Percentiles rank a stretch among this genome's conserved stretches.
phyloP scores from a whole-genome alignment of 2,113 vertebrate species.

The Felis chaus region DNA sequence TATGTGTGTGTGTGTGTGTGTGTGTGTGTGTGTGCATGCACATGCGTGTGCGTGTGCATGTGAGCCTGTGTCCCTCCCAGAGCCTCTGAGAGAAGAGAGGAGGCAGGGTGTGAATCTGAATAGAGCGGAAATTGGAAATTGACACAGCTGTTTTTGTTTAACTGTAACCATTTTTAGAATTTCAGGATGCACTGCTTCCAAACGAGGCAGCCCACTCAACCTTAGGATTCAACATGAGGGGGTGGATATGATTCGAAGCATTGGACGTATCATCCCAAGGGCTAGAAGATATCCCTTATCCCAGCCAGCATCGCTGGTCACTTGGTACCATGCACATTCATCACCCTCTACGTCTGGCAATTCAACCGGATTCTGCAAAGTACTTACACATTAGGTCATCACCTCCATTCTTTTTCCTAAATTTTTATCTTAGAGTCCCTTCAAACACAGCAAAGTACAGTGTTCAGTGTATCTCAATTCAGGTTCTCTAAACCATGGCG shows the following conservation, averaged over 20 bases:
- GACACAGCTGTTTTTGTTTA: constrained; percentile 66
- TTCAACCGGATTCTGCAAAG: background rate
- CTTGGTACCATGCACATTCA: fast-evolving
- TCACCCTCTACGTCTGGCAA: background rate
- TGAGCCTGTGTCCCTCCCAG: background rate
- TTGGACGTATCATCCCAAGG: background rate
- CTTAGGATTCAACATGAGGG: background rate
- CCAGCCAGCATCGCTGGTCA: background rate
- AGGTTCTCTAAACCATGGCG: background rate
- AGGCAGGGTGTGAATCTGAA: constrained; percentile 68
- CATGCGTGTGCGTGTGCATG: fast-evolving
- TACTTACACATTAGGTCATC: background rate
- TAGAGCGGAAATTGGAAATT: constrained; percentile 66
- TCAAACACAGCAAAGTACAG: background rate
- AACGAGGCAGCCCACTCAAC: constrained; percentile 33
- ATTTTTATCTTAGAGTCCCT: constrained; percentile 14
- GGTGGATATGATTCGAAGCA: background rate
- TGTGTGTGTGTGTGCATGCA: background rate
- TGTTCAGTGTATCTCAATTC: background rate
- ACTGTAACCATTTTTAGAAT: constrained; percentile 57
- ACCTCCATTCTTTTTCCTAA: background rate
- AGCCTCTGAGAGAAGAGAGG: constrained; percentile 24
- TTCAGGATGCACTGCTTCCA: constrained; percentile 39
- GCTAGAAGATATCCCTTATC: background rate
- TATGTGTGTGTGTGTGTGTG: background rate